These are phyloP conservation scores for Steinernema carpocapsae DNA, from an alignment of 2,888 invertebrate species.

Conservation along the genomic window DNA sequence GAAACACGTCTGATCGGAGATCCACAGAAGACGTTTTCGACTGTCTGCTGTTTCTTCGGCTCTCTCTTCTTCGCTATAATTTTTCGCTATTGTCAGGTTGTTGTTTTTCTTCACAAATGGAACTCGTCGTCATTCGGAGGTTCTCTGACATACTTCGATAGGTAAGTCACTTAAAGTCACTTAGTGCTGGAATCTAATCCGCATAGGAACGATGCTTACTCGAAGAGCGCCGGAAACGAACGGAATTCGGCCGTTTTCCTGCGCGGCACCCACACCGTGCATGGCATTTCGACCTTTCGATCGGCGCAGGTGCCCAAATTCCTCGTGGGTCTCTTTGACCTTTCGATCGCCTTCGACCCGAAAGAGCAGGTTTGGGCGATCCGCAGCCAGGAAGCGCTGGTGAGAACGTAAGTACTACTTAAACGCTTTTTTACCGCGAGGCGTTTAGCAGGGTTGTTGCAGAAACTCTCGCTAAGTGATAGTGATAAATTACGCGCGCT, in stretches of 20 bases:
- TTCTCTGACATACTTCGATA: neutral
- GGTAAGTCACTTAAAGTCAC: neutral
- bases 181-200: neutral
- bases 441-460: neutral
- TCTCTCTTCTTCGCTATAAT: neutral
- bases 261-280: neutral
- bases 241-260: neutral
- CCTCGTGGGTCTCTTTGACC: slow-evolving; percentile 3
- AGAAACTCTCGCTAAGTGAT: neutral
- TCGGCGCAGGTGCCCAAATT: neutral
- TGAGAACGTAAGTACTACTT: slow-evolving; percentile 17
- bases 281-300: slow-evolving; percentile 17
- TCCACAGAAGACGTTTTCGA: no score
- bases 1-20: no score
- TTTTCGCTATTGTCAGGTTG: neutral
- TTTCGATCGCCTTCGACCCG: slow-evolving; percentile 1
- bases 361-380: slow-evolving; percentile 10
- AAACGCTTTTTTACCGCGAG: neutral
- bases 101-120: slow-evolving; percentile 23
- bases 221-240: slow-evolving; percentile 13
- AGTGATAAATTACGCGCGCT: slow-evolving; percentile 14
- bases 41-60: neutral
- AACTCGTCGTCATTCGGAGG: slow-evolving; percentile 16
- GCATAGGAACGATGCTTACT: neutral
- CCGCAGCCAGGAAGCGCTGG: neutral